Percentiles rank a stretch among this genome's conserved stretches.
phyloP scores from a whole-genome alignment of 1,140 invertebrate genomes.

The Elymnias hypermnestra region DNA sequence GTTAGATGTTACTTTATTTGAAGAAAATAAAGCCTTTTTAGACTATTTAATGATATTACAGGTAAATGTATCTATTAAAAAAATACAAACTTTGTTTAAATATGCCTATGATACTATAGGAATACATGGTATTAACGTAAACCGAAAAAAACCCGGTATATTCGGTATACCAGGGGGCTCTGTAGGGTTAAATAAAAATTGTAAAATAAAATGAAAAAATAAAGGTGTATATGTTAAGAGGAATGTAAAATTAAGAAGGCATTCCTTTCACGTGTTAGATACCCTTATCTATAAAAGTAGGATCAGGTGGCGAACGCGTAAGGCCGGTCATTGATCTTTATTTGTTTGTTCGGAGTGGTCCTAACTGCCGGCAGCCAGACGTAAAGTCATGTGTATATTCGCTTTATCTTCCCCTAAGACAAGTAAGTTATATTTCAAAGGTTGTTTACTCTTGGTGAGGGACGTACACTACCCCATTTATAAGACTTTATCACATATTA shows the following conservation, averaged over 20 bases:
- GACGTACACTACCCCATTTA: conserved; percentile 3
- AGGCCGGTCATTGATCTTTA: conserved; percentile 50
- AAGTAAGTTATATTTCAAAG: conserved; percentile 19
- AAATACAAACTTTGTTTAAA: too few relatives aligned
- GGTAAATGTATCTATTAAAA: too few relatives aligned
- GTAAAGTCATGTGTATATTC: conserved; percentile 27
- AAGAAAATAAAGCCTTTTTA: too few relatives aligned
- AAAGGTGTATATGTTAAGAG: not conserved
- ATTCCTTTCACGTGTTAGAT: conserved; percentile 2
- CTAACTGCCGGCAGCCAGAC: conserved; percentile 23
- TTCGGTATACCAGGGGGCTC: too few relatives aligned
- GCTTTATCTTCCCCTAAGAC: conserved; percentile 31
- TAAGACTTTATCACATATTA: conserved; percentile 2
- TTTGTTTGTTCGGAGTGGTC: conserved; percentile 32
- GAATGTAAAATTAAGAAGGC: conserved; percentile 2
- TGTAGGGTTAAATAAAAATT: too few relatives aligned
- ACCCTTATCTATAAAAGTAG: conserved; percentile 12
- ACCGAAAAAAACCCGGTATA: too few relatives aligned
- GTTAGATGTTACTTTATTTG: too few relatives aligned
- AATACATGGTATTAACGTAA: too few relatives aligned
- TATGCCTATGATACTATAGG: too few relatives aligned
- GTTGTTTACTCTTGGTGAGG: conserved; percentile 28
- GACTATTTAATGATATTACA: too few relatives aligned
- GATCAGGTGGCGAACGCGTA: conserved; percentile 39
- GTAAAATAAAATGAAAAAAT: too few relatives aligned